These are phyloP conservation scores for Agrypnia vestita DNA, from an alignment of 1,140 invertebrate species.

Conservation along the genomic window DNA sequence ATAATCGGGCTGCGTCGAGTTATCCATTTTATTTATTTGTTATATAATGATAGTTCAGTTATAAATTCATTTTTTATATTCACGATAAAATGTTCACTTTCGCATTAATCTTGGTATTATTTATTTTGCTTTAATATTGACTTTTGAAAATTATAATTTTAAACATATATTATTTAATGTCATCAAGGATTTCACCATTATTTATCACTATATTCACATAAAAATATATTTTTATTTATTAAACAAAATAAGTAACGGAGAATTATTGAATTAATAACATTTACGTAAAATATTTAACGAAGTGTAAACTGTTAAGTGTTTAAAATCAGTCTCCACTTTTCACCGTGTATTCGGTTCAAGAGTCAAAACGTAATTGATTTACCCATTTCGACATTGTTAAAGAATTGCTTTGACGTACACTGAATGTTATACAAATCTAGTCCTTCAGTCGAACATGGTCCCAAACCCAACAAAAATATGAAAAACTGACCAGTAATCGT, in stretches of 20 bases:
- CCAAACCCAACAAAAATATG: not conserved
- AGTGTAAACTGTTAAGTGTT: not conserved
- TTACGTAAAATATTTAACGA: not conserved
- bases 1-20: not conserved
- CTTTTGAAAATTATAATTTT: no score
- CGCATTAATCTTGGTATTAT: not conserved
- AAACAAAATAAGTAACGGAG: no score
- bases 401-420: conserved; percentile 49
- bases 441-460: conserved; percentile 5
- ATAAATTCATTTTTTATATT: not conserved
- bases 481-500: not conserved
- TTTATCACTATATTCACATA: not conserved
- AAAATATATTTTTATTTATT: no score
- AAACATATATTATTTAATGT: no score
- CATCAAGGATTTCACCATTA: not conserved
- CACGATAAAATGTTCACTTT: not conserved
- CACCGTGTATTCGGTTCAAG: conserved; percentile 35
- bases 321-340: not conserved
- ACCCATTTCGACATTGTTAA: conserved; percentile 59
- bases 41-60: not conserved
- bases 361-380: conserved; percentile 59
- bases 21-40: not conserved
- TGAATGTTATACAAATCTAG: conserved; percentile 34
- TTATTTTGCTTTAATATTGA: no score
- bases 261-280: not conserved